Evolutionary conservation across 2,797 vertebrate genomes (phyloP).

Genomic region (Acipenser ruthenus): DNA sequence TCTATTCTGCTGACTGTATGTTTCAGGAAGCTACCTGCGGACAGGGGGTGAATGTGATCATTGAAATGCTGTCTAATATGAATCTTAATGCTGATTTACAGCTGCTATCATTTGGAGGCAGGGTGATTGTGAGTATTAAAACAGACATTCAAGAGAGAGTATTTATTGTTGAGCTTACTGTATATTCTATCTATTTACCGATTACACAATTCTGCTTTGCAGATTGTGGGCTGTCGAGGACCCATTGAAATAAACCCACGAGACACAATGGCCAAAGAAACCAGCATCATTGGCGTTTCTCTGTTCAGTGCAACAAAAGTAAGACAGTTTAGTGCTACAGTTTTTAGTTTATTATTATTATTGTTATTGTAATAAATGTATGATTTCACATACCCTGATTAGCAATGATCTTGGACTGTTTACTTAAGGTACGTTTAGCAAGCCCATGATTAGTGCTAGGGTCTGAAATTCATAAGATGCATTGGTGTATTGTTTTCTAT

Average conservation of each 20-base stretch:
- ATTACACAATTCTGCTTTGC: slow-evolving; percentile 2
- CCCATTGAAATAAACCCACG: slow-evolving; percentile 77
- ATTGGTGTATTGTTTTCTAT: no score
- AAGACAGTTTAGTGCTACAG: slow-evolving; percentile 16
- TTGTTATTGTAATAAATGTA: no score
- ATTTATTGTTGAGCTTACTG: not conserved
- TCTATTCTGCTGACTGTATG: not conserved
- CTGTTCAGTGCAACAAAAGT: slow-evolving; percentile 66
- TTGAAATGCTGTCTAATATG: slow-evolving; percentile 87
- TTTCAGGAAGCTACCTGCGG: slow-evolving; percentile 56
- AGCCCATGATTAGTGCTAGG: no score
- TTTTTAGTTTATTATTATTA: no score
- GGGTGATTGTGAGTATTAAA: slow-evolving; percentile 65
- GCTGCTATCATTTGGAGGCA: slow-evolving; percentile 63
- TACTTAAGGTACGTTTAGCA: no score
- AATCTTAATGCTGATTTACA: slow-evolving; percentile 80
- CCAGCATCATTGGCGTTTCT: slow-evolving; percentile 69
- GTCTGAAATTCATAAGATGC: no score
- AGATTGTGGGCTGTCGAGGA: slow-evolving; percentile 81
- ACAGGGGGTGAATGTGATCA: slow-evolving; percentile 68
- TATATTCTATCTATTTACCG: accelerated
- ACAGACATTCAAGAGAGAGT: not conserved
- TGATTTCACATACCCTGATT: no score
- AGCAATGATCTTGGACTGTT: no score
- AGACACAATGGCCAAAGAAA: slow-evolving; percentile 77